Base-by-base conservation (phyloP, 2,888 invertebrate species). In the Rhyacophila evoluta region DNA sequence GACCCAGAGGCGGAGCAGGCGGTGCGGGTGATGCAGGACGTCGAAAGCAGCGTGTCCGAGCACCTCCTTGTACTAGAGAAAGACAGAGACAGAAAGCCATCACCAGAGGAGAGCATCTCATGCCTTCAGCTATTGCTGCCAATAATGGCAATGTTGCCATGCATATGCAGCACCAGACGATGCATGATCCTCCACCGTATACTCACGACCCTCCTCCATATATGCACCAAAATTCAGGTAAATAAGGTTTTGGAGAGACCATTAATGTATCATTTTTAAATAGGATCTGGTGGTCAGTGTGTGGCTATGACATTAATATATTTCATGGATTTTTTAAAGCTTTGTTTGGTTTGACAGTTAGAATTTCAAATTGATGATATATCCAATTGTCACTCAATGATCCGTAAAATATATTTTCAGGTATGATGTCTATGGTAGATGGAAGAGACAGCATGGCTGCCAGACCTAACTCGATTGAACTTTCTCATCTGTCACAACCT, bases 61-160 rank as follows among this genome's bases (percentile, higher is more conserved):
- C 95, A 83, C 96, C 96, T 39, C 95, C 95, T 86, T 96, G 95
- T 84, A 97, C 97, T 0, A 91, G 96, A 84, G 97, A 97, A 85
- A 91, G 95, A 81, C 96, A 96, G 86, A 91, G 94, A 84, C 95
- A 95, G 85, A 92, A 94, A 78, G 97, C 94, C 19, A 92, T 96
- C 72, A 95, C 94, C 72, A 95, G 96, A 85, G 97, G 97, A 73
- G 97, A 97, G 85, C 95, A 96, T 85, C 93, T 95, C 81, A 94
- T 94, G 93, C 93, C 94, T 70, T 70, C 69, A 25, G 33, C 76
- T 87, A 37, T 83, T 87, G 36, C 25, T 36, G 19, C 11, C 29
- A 28, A 33, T 5, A 38, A 73, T 25, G 39, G 10, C 10, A 73
- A 38, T 10, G 15, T 39, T 73, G 41, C 39, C 41, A 74, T 74